Conservation (phyloP, 2,797 vertebrate species). For the Pangasius macronema region DNA sequence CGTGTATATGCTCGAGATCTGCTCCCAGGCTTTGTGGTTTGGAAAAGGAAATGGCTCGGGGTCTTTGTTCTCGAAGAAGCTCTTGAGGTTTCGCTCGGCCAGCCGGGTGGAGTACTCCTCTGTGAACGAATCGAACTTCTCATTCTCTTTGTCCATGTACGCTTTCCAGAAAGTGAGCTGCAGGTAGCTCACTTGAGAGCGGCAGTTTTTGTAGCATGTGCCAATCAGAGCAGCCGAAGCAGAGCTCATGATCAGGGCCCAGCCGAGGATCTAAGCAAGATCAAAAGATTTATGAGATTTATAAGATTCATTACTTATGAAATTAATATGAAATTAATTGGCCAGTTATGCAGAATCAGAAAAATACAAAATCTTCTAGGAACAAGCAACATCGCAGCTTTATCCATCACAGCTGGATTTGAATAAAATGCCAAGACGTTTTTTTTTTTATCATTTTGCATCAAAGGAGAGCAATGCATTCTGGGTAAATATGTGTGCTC, state of each 20-base stretch:
- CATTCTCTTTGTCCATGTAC: conserved; percentile 84
- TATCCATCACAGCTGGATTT: neutral
- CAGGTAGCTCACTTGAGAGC: conserved; percentile 88
- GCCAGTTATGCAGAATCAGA: no score
- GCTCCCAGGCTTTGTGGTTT: conserved; percentile 86
- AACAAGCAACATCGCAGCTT: neutral
- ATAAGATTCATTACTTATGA: neutral
- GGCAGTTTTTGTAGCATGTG: conserved; percentile 84
- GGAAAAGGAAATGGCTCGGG: conserved; percentile 81
- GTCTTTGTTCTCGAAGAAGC: conserved; percentile 87
- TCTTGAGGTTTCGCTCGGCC: conserved; percentile 85
- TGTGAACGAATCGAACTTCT: conserved; percentile 79
- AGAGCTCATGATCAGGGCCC: conserved; percentile 81
- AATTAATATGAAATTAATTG: neutral
- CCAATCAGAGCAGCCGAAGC: conserved; percentile 76
- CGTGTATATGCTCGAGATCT: conserved; percentile 81
- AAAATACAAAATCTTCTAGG: neutral
- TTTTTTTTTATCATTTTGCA: neutral
- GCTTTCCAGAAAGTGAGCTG: conserved; percentile 88
- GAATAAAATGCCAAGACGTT: neutral
- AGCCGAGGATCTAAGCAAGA: conserved; percentile 84
- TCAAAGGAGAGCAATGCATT: neutral
- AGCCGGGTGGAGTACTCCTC: conserved; percentile 82
- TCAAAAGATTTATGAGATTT: neutral
- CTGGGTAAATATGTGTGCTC: neutral